Percentiles rank a stretch among this genome's conserved stretches.
Evolutionary conservation across 2,113 vertebrate species (phyloP).

Genomic region (Glareola pratincola): DNA sequence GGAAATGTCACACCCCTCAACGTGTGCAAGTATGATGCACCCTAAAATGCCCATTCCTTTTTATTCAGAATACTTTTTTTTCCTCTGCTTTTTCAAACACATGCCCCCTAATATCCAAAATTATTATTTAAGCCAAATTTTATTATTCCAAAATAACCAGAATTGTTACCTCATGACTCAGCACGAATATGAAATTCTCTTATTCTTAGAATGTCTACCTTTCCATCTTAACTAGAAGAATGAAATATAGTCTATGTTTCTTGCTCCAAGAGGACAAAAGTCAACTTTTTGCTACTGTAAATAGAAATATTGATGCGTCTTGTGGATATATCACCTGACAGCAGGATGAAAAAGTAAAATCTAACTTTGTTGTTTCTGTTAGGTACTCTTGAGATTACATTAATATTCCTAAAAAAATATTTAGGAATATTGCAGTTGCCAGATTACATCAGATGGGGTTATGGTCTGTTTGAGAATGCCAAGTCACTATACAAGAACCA

Average conservation of each 20-base stretch:
- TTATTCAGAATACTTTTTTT: not conserved
- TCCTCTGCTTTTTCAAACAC: not conserved
- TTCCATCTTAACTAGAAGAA: not conserved
- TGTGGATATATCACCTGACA: not conserved
- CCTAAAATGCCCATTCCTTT: not conserved
- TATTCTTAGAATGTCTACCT: not conserved
- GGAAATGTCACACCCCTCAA: not conserved
- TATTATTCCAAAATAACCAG: not conserved
- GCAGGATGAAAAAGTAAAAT: not conserved
- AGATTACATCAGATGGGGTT: not conserved
- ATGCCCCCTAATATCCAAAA: not conserved
- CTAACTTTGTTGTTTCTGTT: not conserved
- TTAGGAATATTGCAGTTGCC: not conserved
- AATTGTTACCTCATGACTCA: not conserved
- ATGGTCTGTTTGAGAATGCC: not conserved
- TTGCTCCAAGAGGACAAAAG: not conserved
- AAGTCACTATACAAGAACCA: not conserved
- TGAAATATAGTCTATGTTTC: not conserved
- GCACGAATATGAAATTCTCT: not conserved
- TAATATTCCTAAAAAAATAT: constrained; percentile 3
- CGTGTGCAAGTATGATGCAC: not conserved
- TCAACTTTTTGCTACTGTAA: not conserved
- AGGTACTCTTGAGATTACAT: not conserved
- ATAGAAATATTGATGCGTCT: not conserved
- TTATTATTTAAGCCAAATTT: not conserved